These are phyloP conservation scores for Atrina japonica DNA, from an alignment of 2,888 invertebrate species.

Conservation along the genomic window DNA sequence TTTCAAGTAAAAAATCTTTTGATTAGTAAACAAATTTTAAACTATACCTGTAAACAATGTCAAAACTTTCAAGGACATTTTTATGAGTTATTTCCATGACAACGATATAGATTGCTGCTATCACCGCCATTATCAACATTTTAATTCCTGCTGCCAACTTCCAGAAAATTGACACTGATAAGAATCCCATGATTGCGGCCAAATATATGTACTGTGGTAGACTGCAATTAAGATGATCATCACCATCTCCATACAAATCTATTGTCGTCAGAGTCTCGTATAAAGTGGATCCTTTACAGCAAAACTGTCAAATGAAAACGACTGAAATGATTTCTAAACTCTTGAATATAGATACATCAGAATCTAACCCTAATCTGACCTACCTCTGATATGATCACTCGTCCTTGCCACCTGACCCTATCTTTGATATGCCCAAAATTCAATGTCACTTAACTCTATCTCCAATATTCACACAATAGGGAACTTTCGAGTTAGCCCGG, in stretches of 20 bases:
- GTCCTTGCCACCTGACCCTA: too few species aligned
- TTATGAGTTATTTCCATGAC: constrained; percentile 91
- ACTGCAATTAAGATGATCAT: constrained; percentile 84
- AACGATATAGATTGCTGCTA: constrained; percentile 91
- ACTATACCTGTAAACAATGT: constrained; percentile 79
- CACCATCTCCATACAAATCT: constrained; percentile 51
- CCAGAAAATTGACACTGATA: constrained; percentile 92
- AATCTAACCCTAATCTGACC: too few species aligned
- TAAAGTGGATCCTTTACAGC: constrained; percentile 74
- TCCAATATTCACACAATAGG: too few species aligned
- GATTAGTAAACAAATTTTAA: constrained; percentile 34
- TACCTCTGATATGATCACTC: too few species aligned
- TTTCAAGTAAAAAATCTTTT: too few species aligned
- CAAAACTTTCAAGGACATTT: constrained; percentile 91
- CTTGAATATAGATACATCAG: background rate
- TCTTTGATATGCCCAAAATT: too few species aligned
- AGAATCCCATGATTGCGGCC: constrained; percentile 91
- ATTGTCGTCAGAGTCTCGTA: constrained; percentile 63
- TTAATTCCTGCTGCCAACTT: constrained; percentile 91
- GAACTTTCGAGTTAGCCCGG: too few species aligned
- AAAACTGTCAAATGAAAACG: constrained; percentile 67
- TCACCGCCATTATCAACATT: constrained; percentile 86
- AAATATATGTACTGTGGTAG: constrained; percentile 93
- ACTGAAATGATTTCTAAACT: background rate
- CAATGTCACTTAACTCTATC: too few species aligned